These are phyloP conservation scores for Hedya salicella DNA, from an alignment of 2,888 invertebrate genomes.

Conservation along the genomic window DNA sequence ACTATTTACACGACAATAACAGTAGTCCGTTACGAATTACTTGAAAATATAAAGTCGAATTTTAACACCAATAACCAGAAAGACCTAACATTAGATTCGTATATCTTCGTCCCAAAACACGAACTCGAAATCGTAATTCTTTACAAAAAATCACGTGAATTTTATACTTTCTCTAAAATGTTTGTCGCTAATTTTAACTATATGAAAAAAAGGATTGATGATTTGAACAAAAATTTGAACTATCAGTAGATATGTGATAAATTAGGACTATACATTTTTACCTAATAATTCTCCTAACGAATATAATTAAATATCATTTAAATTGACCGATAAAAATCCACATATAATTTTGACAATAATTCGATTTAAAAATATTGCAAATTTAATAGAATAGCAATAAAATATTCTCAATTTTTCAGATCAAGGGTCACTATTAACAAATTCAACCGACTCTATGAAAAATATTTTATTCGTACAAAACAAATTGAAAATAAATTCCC, in stretches of 20 bases:
- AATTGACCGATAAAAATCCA: slow-evolving; percentile 61
- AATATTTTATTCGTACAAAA: not conserved
- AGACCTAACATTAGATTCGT: slow-evolving; percentile 32
- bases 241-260: slow-evolving; percentile 51
- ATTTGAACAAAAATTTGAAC: slow-evolving; percentile 57
- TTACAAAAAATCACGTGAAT: slow-evolving; percentile 23
- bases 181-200: slow-evolving; percentile 47
- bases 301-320: slow-evolving; percentile 57
- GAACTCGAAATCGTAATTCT: not conserved
- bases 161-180: slow-evolving; percentile 49
- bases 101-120: slow-evolving; percentile 32
- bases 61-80: slow-evolving; percentile 24
- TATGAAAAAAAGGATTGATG: slow-evolving; percentile 44
- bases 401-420: slow-evolving; percentile 9
- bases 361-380: not conserved
- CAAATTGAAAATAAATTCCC: not conserved
- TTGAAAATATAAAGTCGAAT: slow-evolving; percentile 12
- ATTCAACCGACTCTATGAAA: not conserved
- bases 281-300: slow-evolving; percentile 29
- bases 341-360: slow-evolving; percentile 28
- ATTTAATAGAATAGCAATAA: slow-evolving; percentile 4
- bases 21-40: slow-evolving; percentile 21
- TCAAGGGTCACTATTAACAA: slow-evolving; percentile 6
- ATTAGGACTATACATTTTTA: slow-evolving; percentile 39
- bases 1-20: slow-evolving; percentile 26